Base-by-base conservation (phyloP, 2,888 invertebrate genomes). In the Stenodema calcarata region DNA sequence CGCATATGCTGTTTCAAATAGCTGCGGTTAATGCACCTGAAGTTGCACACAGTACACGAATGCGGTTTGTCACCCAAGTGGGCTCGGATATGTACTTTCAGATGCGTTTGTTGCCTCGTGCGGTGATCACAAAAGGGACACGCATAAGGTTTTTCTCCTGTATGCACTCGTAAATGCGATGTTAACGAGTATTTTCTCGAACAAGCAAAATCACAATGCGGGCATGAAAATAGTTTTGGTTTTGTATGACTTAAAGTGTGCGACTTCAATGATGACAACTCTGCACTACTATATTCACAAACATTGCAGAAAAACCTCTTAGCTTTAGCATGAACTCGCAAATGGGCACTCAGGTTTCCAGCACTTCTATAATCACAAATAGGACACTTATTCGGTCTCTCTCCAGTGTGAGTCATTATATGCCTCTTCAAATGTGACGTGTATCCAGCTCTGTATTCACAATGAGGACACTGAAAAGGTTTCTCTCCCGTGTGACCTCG, bases 91-190 rank as follows among this genome's bases (percentile, higher is more conserved):
- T 80, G 80, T 0, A 50, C 54, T 47, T 54, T 80, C 47, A 80
- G 14, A 35, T 47, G 28, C 12, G 47, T 50, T 28, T 23, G 28
- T 27, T 50, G 80, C 14, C 50, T 50, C 23, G 47, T 28, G 0
- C 28, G 35, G 80, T 28, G 35, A 54, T 80, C 27, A 23, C 80
- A 80, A 35, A 28, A 27, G 4, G 44, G 47, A 44, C 80, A 80
- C 30, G 11, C 54, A 35, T 28, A 80, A 23, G 80, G 80, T 80
- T 80, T 80, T 27, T 80, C 80, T 14, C 80, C 80, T 11, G 80
- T 80, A 30, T 80, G 80, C 9, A 50, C 28, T 28, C 80, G 23
- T 12, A 47, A 23, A 27, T 80, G 80, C 0, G 47, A 47, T 6
- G 76, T 41, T 14, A 76, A 23, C 9, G 35, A 41, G n/a, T 41